A percentile compares a stretch with the other conserved stretches of the same genome.
phyloP scores from a whole-genome alignment of 2,113 vertebrate species.

The Podilymbus podiceps region DNA sequence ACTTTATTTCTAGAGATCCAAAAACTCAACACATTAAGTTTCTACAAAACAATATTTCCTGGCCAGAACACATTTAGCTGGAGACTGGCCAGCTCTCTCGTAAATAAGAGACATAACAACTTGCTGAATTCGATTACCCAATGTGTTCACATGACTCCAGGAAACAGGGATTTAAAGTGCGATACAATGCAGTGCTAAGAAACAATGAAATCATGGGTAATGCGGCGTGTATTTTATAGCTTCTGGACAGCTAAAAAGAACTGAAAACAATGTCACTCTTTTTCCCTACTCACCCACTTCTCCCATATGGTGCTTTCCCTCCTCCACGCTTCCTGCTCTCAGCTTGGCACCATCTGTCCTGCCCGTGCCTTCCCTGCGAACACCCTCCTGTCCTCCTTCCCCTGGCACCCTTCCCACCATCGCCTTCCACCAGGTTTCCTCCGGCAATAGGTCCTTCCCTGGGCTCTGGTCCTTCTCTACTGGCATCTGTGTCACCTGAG shows the following conservation, averaged over 20 bases:
- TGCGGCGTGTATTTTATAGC: accelerated
- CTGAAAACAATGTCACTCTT: neutral
- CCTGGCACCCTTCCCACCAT: neutral
- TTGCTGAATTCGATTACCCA: neutral
- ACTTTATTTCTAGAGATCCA: neutral
- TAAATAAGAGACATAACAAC: neutral
- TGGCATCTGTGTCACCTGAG: neutral
- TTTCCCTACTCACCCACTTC: neutral
- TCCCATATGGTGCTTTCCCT: neutral
- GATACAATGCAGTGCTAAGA: neutral
- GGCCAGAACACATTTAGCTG: neutral
- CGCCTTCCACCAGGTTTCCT: neutral
- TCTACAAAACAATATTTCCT: neutral
- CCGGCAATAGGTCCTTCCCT: neutral
- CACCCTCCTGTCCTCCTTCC: neutral
- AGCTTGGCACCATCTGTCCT: neutral
- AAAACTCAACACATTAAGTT: neutral
- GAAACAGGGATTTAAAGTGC: neutral
- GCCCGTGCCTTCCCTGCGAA: neutral
- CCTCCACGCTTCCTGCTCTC: neutral
- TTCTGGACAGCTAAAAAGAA: neutral
- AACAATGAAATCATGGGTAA: accelerated
- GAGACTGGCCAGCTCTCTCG: neutral
- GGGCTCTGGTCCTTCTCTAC: neutral
- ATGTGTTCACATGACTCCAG: accelerated